Percentiles rank a stretch among this genome's conserved stretches.
These are phyloP conservation scores for Notolepis coatsorum DNA, from an alignment of 2,797 vertebrate species.

Conservation along the genomic window DNA sequence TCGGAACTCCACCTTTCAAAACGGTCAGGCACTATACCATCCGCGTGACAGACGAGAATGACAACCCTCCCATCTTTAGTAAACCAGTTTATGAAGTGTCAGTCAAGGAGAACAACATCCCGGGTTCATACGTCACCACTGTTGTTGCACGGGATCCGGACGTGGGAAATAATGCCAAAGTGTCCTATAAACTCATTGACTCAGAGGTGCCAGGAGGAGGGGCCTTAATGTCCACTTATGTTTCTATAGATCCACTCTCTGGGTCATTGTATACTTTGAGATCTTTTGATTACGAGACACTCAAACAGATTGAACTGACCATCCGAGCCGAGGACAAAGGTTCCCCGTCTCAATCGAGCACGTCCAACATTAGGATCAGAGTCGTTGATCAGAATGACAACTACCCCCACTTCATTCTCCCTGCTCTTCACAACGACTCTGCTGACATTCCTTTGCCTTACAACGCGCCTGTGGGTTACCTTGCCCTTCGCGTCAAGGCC, in stretches of 20 bases:
- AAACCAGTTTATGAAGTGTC: conserved; percentile 82
- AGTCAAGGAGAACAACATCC: conserved; percentile 82
- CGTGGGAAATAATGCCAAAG: conserved; percentile 69
- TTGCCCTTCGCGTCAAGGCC: conserved; percentile 68
- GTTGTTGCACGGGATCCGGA: conserved; percentile 79
- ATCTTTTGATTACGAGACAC: conserved; percentile 73
- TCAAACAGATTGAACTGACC: conserved; percentile 68
- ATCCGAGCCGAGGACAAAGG: conserved; percentile 75
- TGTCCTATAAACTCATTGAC: conserved; percentile 77
- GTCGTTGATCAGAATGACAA: conserved; percentile 83
- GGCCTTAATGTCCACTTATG: conserved; percentile 68
- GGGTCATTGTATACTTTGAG: conserved; percentile 70
- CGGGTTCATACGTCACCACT: conserved; percentile 81
- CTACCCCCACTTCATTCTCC: conserved; percentile 70
- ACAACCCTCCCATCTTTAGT: conserved; percentile 81
- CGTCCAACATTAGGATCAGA: conserved; percentile 59
- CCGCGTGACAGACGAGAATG: conserved; percentile 83
- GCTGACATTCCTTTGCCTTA: conserved; percentile 70
- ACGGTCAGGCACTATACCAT: conserved; percentile 82
- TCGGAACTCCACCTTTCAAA: conserved; percentile 79
- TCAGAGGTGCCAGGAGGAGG: conserved; percentile 67
- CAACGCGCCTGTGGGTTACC: conserved; percentile 65
- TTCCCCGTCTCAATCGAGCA: conserved; percentile 61
- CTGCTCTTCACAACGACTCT: conserved; percentile 66
- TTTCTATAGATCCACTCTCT: conserved; percentile 70